Percentiles rank a stretch among this genome's conserved stretches.
These are phyloP conservation scores for Caenorhabditis afra DNA, from an alignment of 2,888 invertebrate species.

Conservation along the genomic window DNA sequence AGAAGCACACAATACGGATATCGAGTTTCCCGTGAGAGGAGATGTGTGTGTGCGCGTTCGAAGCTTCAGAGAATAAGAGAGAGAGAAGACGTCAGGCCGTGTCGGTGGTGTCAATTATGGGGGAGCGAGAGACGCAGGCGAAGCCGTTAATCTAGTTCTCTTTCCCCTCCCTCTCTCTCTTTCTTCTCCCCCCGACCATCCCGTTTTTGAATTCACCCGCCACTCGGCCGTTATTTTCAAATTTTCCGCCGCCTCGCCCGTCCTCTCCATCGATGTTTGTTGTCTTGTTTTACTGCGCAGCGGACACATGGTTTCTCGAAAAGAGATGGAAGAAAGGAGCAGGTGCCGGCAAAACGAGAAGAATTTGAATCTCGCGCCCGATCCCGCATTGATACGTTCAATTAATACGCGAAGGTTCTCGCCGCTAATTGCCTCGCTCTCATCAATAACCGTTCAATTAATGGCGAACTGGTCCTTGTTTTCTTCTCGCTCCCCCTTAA, in stretches of 20 bases:
- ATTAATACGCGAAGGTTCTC: too few species aligned
- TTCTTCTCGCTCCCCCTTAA: not conserved
- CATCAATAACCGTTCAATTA: slow-evolving; percentile 1
- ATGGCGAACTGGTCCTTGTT: slow-evolving; percentile 9
- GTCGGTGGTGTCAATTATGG: slow-evolving; percentile 54
- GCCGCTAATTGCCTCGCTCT: slow-evolving; percentile 1
- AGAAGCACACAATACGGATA: slow-evolving; percentile 45
- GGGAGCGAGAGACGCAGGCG: slow-evolving; percentile 24
- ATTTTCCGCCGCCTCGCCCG: slow-evolving; percentile 7
- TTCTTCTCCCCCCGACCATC: slow-evolving; percentile 7
- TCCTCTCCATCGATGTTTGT: slow-evolving; percentile 37
- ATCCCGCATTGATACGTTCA: not conserved
- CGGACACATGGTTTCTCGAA: slow-evolving; percentile 28
- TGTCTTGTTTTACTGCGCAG: slow-evolving; percentile 47
- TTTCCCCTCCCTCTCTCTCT: not conserved
- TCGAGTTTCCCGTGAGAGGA: slow-evolving; percentile 45
- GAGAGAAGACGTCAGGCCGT: slow-evolving; percentile 43
- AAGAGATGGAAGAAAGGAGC: slow-evolving; percentile 16
- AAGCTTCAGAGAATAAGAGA: slow-evolving; percentile 3
- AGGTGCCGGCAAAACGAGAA: slow-evolving; percentile 40
- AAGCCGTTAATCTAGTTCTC: slow-evolving; percentile 31
- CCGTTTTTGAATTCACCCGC: slow-evolving; percentile 23
- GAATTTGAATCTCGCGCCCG: slow-evolving; percentile 32
- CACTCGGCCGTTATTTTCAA: slow-evolving; percentile 43
- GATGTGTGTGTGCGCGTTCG: slow-evolving; percentile 24